Percentiles rank a stretch among this genome's conserved stretches.
Evolutionary conservation across 2,113 vertebrate genomes (phyloP).

Genomic region (Lophochroa leadbeateri): DNA sequence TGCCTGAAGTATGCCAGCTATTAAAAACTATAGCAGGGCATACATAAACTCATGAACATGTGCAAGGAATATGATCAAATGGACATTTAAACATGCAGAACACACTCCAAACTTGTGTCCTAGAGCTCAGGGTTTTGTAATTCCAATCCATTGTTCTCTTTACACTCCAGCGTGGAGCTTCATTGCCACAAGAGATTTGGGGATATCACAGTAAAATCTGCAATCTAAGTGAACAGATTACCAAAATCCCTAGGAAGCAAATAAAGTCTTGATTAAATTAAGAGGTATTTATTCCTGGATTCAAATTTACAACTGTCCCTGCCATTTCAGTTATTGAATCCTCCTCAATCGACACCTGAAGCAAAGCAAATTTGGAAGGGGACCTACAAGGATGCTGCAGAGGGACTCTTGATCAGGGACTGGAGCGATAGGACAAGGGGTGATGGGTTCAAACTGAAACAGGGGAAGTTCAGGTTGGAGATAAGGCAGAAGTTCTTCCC

Average conservation of each 20-base stretch:
- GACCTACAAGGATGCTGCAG: not conserved
- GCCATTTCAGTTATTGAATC: not conserved
- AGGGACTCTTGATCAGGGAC: not conserved
- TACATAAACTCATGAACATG: not conserved
- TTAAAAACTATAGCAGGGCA: not conserved
- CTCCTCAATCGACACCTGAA: not conserved
- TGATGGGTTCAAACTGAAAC: not conserved
- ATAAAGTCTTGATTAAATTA: not conserved
- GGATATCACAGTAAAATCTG: not conserved
- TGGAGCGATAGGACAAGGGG: not conserved
- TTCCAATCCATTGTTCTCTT: not conserved
- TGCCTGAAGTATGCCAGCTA: not conserved
- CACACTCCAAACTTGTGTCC: not conserved
- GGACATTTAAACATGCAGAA: not conserved
- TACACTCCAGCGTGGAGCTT: not conserved
- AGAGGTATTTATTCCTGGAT: not conserved
- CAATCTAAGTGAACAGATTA: not conserved
- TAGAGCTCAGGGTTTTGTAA: not conserved
- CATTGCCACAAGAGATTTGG: not conserved
- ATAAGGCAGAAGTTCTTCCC: not conserved
- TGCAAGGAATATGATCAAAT: not conserved
- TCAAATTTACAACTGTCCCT: not conserved
- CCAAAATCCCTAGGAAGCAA: not conserved
- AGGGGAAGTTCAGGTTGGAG: too few relatives aligned
- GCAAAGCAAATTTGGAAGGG: not conserved